Conservation (phyloP, 30 jellyfish, hydroid and myxozoan species). For the Pseudorhiza aurosa region DNA sequence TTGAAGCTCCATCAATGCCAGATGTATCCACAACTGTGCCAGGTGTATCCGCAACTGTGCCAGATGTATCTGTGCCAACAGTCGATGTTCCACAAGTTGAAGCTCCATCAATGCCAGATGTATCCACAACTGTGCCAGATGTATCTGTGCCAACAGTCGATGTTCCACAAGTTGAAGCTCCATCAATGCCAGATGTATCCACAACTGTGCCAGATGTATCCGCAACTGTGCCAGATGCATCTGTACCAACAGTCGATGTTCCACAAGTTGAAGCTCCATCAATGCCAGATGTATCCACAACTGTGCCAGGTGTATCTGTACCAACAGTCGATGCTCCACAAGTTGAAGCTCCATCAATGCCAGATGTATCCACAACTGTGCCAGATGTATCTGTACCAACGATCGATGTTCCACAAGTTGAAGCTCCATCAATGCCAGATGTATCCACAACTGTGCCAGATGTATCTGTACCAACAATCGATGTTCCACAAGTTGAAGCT, state of each 20-base stretch:
- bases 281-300: background rate
- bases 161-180: background rate
- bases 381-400: too few relatives aligned
- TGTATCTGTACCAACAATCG: background rate
- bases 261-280: background rate
- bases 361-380: background rate
- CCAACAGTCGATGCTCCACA: background rate
- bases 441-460: too few relatives aligned
- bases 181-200: too few relatives aligned
- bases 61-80: background rate
- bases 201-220: too few relatives aligned
- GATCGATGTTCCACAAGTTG: conserved; percentile 1
- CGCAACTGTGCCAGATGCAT: too few relatives aligned
- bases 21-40: too few relatives aligned
- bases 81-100: background rate
- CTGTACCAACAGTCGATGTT: background rate
- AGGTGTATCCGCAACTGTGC: background rate
- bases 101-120: background rate
- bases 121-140: background rate
- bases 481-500: background rate
- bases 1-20: background rate
- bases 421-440: background rate
- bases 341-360: background rate
- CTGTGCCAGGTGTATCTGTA: background rate
- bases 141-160: background rate